Conservation (phyloP, 2,113 vertebrate species). For the Nyctibius bracteatus region DNA sequence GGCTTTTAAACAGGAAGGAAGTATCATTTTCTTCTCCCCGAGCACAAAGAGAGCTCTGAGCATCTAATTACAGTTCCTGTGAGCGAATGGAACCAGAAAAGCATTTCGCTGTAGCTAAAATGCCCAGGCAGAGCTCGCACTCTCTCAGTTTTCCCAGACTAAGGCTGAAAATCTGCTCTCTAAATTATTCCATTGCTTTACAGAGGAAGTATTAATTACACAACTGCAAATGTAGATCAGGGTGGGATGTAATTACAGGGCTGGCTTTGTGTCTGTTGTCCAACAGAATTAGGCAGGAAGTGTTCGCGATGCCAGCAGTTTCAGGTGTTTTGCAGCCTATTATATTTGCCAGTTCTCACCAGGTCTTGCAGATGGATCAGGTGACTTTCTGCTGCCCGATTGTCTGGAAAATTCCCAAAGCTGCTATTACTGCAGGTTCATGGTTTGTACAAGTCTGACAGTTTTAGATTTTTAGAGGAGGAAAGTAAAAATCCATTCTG, state of each 20-base stretch:
- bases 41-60: conserved; percentile 77
- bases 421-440: conserved; percentile 56
- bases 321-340: conserved; percentile 78
- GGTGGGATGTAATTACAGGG: conserved; percentile 83
- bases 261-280: conserved; percentile 80
- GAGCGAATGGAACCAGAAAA: conserved; percentile 75
- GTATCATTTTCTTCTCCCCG: conserved; percentile 77
- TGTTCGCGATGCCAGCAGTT: conserved; percentile 69
- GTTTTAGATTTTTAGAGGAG: conserved; percentile 12
- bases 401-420: conserved; percentile 76
- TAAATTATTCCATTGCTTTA: conserved; percentile 79
- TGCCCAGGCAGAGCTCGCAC: conserved; percentile 31
- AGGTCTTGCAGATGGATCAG: conserved; percentile 68
- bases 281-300: conserved; percentile 80
- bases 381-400: conserved; percentile 74
- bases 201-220: conserved; percentile 86
- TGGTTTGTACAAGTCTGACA: conserved; percentile 27
- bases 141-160: conserved; percentile 67
- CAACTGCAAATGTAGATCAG: conserved; percentile 75
- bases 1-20: conserved; percentile 77
- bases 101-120: conserved; percentile 71
- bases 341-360: conserved; percentile 73
- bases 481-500: not conserved
- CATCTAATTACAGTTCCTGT: conserved; percentile 79
- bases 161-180: conserved; percentile 70